These are phyloP conservation scores for Ferrisia virgata DNA, from an alignment of 2,888 invertebrate species.

Conservation along the genomic window DNA sequence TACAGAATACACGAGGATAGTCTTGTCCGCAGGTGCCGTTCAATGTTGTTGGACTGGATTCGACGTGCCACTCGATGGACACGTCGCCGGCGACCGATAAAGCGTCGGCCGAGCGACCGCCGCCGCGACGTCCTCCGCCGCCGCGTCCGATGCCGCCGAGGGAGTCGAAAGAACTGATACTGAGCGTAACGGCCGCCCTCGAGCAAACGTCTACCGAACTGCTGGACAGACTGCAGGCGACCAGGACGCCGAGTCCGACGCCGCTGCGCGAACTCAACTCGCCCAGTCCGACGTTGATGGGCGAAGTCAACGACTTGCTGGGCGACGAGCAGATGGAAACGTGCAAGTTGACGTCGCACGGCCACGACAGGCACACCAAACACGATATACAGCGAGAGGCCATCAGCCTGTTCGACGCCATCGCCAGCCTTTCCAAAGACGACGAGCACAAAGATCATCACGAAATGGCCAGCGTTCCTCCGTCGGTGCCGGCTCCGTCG, in stretches of 20 bases:
- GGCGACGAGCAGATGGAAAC: constrained; percentile 49
- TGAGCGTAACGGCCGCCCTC: constrained; percentile 83
- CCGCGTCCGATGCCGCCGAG: constrained; percentile 61
- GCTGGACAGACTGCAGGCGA: constrained; percentile 76
- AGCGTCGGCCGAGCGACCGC: constrained; percentile 43
- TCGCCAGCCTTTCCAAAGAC: constrained; percentile 39
- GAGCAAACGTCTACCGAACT: constrained; percentile 82
- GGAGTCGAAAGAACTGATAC: constrained; percentile 79
- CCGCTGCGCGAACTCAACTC: constrained; percentile 78
- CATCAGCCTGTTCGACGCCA: constrained; percentile 35
- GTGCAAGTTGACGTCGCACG: constrained; percentile 26
- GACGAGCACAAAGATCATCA: constrained; percentile 27
- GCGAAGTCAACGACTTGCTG: constrained; percentile 48
- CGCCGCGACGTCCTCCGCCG: constrained; percentile 52
- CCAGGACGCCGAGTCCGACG: constrained; percentile 82
- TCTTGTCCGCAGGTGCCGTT: too few species aligned
- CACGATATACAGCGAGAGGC: constrained; percentile 38
- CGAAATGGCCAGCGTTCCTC: not conserved
- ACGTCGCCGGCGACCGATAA: not conserved
- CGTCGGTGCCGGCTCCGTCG: not conserved
- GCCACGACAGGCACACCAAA: not conserved
- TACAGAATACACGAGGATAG: too few species aligned
- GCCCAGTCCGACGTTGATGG: constrained; percentile 72
- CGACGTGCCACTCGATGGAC: not conserved
- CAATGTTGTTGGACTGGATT: too few species aligned